A percentile compares a stretch with the other conserved stretches of the same genome.
These are phyloP conservation scores for Tangara arthus DNA, from an alignment of 2,797 vertebrate species.

Conservation along the genomic window DNA sequence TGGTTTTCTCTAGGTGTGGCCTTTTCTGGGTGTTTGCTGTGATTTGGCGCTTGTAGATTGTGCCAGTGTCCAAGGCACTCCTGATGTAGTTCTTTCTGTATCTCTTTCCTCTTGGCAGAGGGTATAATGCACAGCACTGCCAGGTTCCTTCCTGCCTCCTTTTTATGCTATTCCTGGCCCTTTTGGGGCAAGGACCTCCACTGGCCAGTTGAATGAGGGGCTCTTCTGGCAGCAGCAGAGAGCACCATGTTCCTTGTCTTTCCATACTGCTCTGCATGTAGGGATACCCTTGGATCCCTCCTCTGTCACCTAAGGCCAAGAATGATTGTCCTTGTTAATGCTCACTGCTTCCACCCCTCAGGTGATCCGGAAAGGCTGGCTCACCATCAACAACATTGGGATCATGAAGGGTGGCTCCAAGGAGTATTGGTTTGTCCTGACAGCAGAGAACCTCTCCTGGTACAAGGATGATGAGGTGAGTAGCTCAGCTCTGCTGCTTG, in stretches of 20 bases:
- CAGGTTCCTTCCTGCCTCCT: slow-evolving; percentile 28
- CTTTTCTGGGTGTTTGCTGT: slow-evolving; percentile 26
- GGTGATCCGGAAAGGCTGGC: slow-evolving; percentile 98
- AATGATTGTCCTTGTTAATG: background rate
- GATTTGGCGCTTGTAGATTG: slow-evolving; percentile 2
- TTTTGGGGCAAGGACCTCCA: background rate
- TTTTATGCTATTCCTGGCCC: background rate
- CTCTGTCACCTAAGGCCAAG: background rate
- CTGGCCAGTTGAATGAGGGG: background rate
- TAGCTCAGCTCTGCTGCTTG: background rate
- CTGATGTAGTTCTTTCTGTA: background rate
- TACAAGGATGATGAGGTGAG: slow-evolving; percentile 98
- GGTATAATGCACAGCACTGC: background rate
- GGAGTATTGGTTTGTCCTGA: slow-evolving; percentile 98
- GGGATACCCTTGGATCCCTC: background rate
- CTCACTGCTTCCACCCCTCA: slow-evolving; percentile 50
- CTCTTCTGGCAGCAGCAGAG: slow-evolving; percentile 46
- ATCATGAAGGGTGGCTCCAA: slow-evolving; percentile 99
- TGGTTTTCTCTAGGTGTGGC: background rate
- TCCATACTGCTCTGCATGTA: background rate
- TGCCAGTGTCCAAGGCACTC: background rate
- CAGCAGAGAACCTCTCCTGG: slow-evolving; percentile 96
- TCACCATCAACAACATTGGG: slow-evolving; percentile 97
- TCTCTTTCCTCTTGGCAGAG: background rate
- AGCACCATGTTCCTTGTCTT: slow-evolving; percentile 31